Percentiles rank a stretch among this genome's conserved stretches.
Conservation (phyloP, 2,888 invertebrate species). For the Spodoptera exigua region DNA sequence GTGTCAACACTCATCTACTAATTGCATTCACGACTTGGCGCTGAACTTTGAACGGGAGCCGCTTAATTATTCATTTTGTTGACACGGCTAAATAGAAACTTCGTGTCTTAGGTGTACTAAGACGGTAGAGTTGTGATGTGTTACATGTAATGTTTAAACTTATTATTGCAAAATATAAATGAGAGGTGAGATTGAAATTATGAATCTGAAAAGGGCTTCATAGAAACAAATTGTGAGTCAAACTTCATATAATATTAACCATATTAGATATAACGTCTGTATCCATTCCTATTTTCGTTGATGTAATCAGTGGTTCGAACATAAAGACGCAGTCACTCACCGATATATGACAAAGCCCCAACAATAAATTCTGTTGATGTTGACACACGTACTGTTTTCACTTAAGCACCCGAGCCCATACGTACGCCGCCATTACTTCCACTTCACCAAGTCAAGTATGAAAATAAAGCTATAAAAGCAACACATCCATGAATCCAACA, state of each 20-base stretch:
- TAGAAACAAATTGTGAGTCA: too few relatives aligned
- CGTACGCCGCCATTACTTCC: constrained; percentile 33
- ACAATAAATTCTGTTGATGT: constrained; percentile 27
- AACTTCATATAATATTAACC: too few relatives aligned
- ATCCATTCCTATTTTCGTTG: too few relatives aligned
- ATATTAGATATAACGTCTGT: too few relatives aligned
- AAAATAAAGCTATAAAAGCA: constrained; percentile 52
- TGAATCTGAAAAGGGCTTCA: too few relatives aligned
- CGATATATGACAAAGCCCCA: constrained; percentile 5
- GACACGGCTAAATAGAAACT: constrained; percentile 15
- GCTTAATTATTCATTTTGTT: constrained; percentile 35
- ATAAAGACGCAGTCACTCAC: constrained; percentile 9
- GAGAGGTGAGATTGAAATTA: too few relatives aligned
- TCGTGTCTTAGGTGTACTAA: constrained; percentile 1
- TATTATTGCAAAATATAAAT: neutral
- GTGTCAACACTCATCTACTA: constrained; percentile 46
- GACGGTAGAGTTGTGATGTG: too few relatives aligned
- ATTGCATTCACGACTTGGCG: constrained; percentile 29
- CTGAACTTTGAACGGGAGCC: constrained; percentile 1
- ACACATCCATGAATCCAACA: constrained; percentile 53
- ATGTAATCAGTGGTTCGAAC: neutral
- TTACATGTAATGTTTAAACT: neutral
- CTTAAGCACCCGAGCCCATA: constrained; percentile 19
- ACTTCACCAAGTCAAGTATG: constrained; percentile 38
- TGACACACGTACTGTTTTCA: constrained; percentile 40